Percentiles rank a stretch among this genome's conserved stretches.
Conservation (phyloP, 1,140 invertebrate genomes). For the Hyposmocoma kahamanoa region DNA sequence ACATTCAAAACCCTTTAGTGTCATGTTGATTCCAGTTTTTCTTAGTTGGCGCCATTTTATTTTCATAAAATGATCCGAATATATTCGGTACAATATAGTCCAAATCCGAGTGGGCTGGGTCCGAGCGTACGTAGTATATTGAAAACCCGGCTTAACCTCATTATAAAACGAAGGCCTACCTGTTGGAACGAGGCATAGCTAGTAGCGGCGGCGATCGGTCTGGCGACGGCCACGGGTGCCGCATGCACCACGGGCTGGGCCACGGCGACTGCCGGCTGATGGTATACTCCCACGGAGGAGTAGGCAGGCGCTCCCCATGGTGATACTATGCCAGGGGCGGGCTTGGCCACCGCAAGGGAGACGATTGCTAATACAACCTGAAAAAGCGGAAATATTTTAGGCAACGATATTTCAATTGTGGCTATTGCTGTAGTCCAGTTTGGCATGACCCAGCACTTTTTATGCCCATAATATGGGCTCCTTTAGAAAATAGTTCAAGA, state of each 20-base stretch:
- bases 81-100: no score
- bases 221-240: slow-evolving; percentile 8
- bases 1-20: no score
- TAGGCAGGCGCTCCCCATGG: slow-evolving; percentile 21
- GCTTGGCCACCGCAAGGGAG: slow-evolving; percentile 42
- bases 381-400: slow-evolving; percentile 10
- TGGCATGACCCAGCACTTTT: no score
- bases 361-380: slow-evolving; percentile 47
- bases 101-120: no score
- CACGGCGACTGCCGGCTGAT: slow-evolving; percentile 19
- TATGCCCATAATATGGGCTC: no score
- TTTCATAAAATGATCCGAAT: no score
- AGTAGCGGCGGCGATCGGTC: slow-evolving; percentile 35
- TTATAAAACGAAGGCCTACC: slow-evolving; percentile 26
- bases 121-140: no score
- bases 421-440: no score
- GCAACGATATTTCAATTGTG: neutral
- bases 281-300: neutral
- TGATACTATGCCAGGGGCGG: slow-evolving; percentile 32
- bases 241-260: slow-evolving; percentile 16
- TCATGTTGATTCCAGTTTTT: no score
- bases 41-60: no score
- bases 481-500: no score
- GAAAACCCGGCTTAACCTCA: neutral
- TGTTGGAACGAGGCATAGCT: slow-evolving; percentile 58